Base-by-base conservation (phyloP, 2,113 vertebrate species). In the Motacilla alba region DNA sequence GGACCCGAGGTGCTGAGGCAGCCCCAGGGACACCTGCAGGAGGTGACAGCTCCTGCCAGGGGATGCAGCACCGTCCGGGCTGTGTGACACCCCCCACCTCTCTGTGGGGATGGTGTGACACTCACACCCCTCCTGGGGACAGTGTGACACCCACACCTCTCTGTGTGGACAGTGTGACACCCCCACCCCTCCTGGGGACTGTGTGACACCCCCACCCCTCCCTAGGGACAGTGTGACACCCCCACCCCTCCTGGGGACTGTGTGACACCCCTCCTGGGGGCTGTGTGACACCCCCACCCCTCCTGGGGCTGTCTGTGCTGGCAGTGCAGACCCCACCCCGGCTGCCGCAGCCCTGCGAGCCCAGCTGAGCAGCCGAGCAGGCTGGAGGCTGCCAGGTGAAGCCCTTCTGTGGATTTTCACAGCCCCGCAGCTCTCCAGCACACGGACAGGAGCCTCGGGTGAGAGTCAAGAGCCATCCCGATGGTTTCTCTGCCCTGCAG, bases 251-350 rank as follows among this genome's bases (percentile, higher is more conserved):
- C 35, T 26, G n/a, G 58, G 35, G 24, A 7, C 26, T 13, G 11
- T 13, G 26, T 19, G 60, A 30, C 26, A 62, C 18, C 19, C 9
- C 21, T 27, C 2, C 1, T 31, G 20, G 27, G 20, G 68, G 2
- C 35, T 5, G 5, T 58, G 56, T 58, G 56, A n/a, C 56, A 35
- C 19, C 5, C 53, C 5, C 30, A 33, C 30, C 55, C 55, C 13
- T 22, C 55, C 0, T 1, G 4, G 3, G 43, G 47, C 64, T 13
- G 41, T 20, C 27, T 6, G 4, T 7, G 39, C 58, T 28, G 39
- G 23, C 0, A 2, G 0, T 0, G 15, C 15, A 35, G 72, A 46
- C 13, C 21, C 17, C 4, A 4, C 1, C 3, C 1, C 3, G 4
- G 41, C 83, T n/a, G 64, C 26, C 2, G 1, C 77, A 46, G 81